Conservation (phyloP, 2,113 vertebrate genomes). For the Orientallactaga bullata region DNA sequence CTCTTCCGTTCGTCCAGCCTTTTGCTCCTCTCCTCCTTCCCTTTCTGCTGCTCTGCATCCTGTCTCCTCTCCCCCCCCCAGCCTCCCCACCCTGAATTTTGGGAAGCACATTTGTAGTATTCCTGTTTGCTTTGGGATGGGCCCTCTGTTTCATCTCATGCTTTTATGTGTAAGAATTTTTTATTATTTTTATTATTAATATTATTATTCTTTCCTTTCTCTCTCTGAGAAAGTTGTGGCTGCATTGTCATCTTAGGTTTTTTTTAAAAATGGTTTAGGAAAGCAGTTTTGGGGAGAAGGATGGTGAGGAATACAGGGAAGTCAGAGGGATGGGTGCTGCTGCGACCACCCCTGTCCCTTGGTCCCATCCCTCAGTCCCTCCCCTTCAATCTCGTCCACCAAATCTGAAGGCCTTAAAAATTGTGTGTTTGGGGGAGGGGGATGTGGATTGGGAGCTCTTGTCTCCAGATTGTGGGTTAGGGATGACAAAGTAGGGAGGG, state of each 20-base stretch:
- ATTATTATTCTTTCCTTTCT: slow-evolving; percentile 34
- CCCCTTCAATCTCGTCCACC: slow-evolving; percentile 59
- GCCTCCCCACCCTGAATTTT: slow-evolving; percentile 33
- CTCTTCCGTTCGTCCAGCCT: slow-evolving; percentile 91
- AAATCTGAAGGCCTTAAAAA: slow-evolving; percentile 84
- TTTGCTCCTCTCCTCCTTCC: slow-evolving; percentile 65
- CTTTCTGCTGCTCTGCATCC: background rate
- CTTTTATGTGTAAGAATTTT: slow-evolving; percentile 81
- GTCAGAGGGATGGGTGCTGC: slow-evolving; percentile 80
- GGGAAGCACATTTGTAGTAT: slow-evolving; percentile 87
- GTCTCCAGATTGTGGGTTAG: slow-evolving; percentile 22
- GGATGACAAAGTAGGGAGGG: slow-evolving; percentile 63
- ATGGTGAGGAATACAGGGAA: slow-evolving; percentile 69
- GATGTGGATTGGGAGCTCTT: background rate
- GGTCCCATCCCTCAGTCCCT: slow-evolving; percentile 51
- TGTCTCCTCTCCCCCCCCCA: background rate
- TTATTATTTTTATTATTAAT: background rate
- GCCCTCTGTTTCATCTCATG: slow-evolving; percentile 90
- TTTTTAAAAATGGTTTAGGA: slow-evolving; percentile 72
- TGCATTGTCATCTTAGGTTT: slow-evolving; percentile 83
- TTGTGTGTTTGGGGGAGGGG: slow-evolving; percentile 52
- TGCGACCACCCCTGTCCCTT: slow-evolving; percentile 78
- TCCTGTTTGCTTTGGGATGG: slow-evolving; percentile 86
- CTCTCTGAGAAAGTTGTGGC: slow-evolving; percentile 71
- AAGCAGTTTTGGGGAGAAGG: slow-evolving; percentile 81